A percentile compares a stretch with the other conserved stretches of the same genome.
phyloP scores from a whole-genome alignment of 2,113 vertebrate species.

The Entelurus aequoreus region DNA sequence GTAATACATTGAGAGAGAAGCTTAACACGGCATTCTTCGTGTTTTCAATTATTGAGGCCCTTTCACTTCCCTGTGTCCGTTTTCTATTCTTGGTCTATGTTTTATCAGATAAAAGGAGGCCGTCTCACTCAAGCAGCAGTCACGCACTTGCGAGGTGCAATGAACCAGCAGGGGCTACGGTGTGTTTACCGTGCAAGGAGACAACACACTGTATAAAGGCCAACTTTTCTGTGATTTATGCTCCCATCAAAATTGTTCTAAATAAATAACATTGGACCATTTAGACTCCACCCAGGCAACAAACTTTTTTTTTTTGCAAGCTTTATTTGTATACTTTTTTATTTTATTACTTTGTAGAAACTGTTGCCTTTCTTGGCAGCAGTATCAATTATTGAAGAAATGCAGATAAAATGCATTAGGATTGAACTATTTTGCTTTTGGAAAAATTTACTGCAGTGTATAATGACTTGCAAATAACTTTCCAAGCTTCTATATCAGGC shows the following conservation, averaged over 20 bases:
- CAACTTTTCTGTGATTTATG: not conserved
- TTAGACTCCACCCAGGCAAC: too few species aligned
- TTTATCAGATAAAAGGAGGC: conserved; percentile 14
- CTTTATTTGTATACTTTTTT: too few species aligned
- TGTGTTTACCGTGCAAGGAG: conserved; percentile 24
- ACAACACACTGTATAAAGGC: not conserved
- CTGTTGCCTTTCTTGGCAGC: too few species aligned
- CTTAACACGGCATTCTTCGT: not conserved
- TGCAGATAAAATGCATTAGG: too few species aligned
- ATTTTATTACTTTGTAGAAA: too few species aligned
- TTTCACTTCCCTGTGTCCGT: conserved; percentile 18
- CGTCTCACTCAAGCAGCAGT: conserved; percentile 15
- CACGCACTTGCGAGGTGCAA: conserved; percentile 25
- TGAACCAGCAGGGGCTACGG: conserved; percentile 16
- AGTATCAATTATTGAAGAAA: too few species aligned
- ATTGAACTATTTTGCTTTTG: too few species aligned
- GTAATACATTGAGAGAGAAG: conserved; percentile 5
- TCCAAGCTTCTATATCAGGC: too few species aligned
- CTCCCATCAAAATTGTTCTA: not conserved
- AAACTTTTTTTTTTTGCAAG: too few species aligned
- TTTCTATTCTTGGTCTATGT: conserved; percentile 21
- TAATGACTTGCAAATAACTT: too few species aligned
- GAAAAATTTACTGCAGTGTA: too few species aligned
- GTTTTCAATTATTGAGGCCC: conserved; percentile 41
- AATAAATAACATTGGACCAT: not conserved